Base-by-base conservation (phyloP, 1,140 invertebrate species). In the Pseudomyrmex concolor region DNA sequence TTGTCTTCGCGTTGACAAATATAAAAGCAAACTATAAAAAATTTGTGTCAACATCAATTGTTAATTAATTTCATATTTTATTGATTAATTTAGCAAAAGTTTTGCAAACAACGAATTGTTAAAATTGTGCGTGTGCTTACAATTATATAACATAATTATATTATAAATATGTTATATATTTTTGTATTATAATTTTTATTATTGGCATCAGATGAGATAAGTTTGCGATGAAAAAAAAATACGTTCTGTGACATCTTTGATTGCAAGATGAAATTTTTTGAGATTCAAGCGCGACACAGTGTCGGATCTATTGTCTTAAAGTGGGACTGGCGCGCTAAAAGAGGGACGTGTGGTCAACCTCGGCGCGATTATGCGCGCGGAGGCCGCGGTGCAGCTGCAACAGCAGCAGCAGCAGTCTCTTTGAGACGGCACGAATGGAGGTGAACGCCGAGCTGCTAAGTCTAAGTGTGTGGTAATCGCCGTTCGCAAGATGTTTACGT, bases 401-500 rank as follows among this genome's bases (percentile, higher is more conserved):
- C 66, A 25, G 25, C 13, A 50, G 50, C 63, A 0, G 25, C 15
- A 60, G 63, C 62, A 67, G 77, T 70, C 66, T 86, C 71, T 84
- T 82, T 80, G 73, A 88, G 67, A 10, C 76, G 48, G 57, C 48
- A 82, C 76, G 86, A 84, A 72, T 82, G 76, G 87, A 91, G 89
- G 87, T 86, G 88, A 90, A 86, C 87, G 89, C 89, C 89, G 85
- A 83, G 86, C 62, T 78, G 74, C 74, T 62, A 72, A 34, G 76
- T 70, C 83, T 83, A 66, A 73, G 87, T 80, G 71, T 91, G 92
- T 90, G 91, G 89, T 89, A 92, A 92, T 92, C 91, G 80, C 86
- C 87, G 88, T 88, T 90, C 89, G 89, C 90, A 89, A 91, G 90
- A 92, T 91, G 91, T 93, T 93, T 93, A 92, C 91, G 92, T 92